Conservation (phyloP, 2,113 vertebrate species). For the Percopsis transmontana region DNA sequence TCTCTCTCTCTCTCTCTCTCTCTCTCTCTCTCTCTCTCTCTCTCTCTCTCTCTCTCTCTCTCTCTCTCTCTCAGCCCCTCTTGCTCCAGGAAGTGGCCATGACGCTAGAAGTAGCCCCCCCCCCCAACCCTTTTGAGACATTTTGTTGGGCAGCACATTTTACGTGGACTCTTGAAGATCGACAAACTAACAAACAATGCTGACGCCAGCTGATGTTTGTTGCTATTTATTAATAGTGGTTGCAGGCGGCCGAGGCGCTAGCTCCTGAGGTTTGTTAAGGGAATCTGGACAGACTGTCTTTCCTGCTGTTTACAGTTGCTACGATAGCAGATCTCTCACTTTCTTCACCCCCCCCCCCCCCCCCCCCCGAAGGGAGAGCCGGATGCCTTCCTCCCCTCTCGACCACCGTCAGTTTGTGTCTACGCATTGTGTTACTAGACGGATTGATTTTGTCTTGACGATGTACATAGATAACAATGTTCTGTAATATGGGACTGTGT, state of each 20-base stretch:
- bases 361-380: conserved; percentile 40
- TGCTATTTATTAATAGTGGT: conserved; percentile 57
- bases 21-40: background rate
- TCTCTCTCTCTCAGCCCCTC: too few species aligned
- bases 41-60: too few species aligned
- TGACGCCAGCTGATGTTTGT: conserved; percentile 21
- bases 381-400: conserved; percentile 61
- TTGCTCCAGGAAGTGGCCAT: too few species aligned
- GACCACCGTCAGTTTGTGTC: conserved; percentile 35
- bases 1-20: background rate
- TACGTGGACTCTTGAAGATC: conserved; percentile 15
- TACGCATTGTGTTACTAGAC: conserved; percentile 33
- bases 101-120: conserved; percentile 20
- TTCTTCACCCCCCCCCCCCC: conserved; percentile 6
- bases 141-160: conserved; percentile 36
- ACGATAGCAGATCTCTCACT: conserved; percentile 34
- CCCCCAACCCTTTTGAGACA: conserved; percentile 21
- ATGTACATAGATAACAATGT: conserved; percentile 58
- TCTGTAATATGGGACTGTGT: conserved; percentile 37
- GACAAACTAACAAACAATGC: conserved; percentile 2
- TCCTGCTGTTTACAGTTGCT: conserved; percentile 56
- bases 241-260: conserved; percentile 17
- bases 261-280: conserved; percentile 64
- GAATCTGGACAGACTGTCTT: conserved; percentile 58
- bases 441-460: conserved; percentile 7